phyloP scores from a whole-genome alignment of 2,113 vertebrate species.

The Typhlomys cinereus region DNA sequence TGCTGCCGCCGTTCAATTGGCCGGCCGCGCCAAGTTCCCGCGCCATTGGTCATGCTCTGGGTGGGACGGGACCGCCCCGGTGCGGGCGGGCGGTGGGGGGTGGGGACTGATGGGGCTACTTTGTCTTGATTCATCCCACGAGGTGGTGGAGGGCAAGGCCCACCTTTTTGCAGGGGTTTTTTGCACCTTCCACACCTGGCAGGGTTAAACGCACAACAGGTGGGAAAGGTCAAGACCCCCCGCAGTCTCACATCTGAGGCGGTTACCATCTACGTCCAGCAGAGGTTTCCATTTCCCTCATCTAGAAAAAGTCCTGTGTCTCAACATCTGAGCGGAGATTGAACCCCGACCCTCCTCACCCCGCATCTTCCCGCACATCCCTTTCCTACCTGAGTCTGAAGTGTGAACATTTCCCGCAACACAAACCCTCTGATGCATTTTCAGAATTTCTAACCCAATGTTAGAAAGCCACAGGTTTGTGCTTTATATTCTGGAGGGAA shows the following conservation, averaged over 20 bases:
- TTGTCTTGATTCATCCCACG: background rate
- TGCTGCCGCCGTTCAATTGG: constrained; percentile 62
- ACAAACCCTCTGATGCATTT: background rate
- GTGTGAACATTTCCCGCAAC: background rate
- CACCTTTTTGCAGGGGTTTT: background rate
- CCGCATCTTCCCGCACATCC: background rate
- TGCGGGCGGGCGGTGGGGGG: background rate
- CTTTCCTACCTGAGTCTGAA: background rate
- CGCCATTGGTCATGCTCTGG: constrained; percentile 59
- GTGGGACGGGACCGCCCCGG: constrained; percentile 32
- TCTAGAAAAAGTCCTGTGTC: background rate
- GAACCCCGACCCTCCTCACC: background rate
- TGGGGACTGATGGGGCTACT: background rate
- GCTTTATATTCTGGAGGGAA: background rate
- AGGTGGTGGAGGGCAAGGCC: background rate
- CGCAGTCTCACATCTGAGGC: background rate
- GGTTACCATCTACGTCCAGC: background rate
- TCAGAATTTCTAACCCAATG: background rate
- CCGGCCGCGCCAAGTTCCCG: background rate
- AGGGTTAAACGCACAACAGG: background rate
- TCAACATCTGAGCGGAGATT: background rate
- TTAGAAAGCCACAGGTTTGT: background rate
- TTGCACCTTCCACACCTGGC: background rate
- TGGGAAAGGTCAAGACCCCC: background rate
- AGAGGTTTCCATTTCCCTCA: background rate